These are phyloP conservation scores for Siderastrea radians DNA, from an alignment of 92 coral and sea anemone genomes.

Conservation along the genomic window DNA sequence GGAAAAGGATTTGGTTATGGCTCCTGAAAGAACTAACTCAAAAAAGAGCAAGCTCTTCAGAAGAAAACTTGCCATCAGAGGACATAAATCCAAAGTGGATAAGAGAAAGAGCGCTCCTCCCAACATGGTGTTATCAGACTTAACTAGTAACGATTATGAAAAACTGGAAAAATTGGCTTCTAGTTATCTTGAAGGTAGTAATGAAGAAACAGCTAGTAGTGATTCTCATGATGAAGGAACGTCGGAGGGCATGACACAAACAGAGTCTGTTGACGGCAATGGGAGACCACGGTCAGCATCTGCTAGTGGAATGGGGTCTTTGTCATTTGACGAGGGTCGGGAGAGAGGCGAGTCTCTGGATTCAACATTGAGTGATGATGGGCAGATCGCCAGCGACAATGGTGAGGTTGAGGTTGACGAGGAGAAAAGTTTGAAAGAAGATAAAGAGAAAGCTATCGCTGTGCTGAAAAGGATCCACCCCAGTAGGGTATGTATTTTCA, in stretches of 20 bases:
- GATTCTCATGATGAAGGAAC: slow-evolving; percentile 48
- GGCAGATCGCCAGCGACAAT: slow-evolving; percentile 42
- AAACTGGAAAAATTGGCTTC: slow-evolving; percentile 22
- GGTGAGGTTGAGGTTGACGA: slow-evolving; percentile 56
- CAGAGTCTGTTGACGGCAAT: slow-evolving; percentile 22
- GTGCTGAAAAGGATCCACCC: slow-evolving; percentile 82
- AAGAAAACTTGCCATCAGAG: slow-evolving; percentile 72
- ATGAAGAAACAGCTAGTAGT: slow-evolving; percentile 30
- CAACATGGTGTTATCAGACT: neutral
- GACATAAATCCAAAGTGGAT: slow-evolving; percentile 63
- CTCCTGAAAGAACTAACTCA: slow-evolving; percentile 71
- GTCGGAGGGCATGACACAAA: neutral
- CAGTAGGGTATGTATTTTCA: slow-evolving; percentile 63
- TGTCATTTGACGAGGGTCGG: slow-evolving; percentile 15
- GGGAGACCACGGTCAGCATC: slow-evolving; percentile 38
- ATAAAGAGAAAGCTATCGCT: slow-evolving; percentile 80
- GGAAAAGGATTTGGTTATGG: slow-evolving; percentile 43
- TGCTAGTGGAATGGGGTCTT: slow-evolving; percentile 14
- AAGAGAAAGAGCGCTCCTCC: slow-evolving; percentile 54
- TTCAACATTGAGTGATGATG: slow-evolving; percentile 77
- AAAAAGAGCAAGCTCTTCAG: slow-evolving; percentile 68
- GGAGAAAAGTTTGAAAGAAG: slow-evolving; percentile 71
- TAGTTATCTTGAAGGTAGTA: slow-evolving; percentile 14
- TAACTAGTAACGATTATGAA: slow-evolving; percentile 18
- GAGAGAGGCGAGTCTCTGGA: slow-evolving; percentile 73